Percentiles rank a stretch among this genome's conserved stretches.
Conservation (phyloP, 2,797 vertebrate species). For the Alosa sapidissima region DNA sequence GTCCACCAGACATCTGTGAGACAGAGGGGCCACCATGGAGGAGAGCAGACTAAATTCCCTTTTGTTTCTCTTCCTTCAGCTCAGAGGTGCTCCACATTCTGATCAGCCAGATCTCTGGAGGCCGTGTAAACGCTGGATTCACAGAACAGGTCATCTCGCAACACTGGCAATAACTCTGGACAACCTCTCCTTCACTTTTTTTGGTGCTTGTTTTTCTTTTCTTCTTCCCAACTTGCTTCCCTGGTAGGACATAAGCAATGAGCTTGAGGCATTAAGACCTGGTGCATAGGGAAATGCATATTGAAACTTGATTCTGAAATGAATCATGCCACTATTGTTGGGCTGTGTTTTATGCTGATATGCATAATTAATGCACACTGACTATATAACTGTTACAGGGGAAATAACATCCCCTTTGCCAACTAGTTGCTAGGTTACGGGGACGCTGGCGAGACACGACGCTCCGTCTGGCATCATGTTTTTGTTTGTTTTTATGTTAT, state of each 20-base stretch:
- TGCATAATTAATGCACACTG: constrained; percentile 12
- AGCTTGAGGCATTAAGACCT: neutral
- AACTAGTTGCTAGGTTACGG: no score
- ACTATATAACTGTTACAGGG: neutral
- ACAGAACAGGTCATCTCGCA: neutral
- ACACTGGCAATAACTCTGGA: neutral
- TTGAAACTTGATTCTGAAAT: neutral
- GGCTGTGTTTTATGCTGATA: neutral
- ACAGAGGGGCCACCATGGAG: constrained; percentile 16
- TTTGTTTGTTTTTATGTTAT: no score
- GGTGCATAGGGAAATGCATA: neutral
- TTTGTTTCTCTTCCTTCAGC: constrained; percentile 33
- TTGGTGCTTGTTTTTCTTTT: neutral
- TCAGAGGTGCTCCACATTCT: constrained; percentile 39
- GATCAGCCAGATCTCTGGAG: constrained; percentile 20
- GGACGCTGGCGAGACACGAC: no score
- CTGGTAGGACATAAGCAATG: neutral
- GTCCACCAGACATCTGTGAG: neutral
- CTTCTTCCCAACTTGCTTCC: neutral
- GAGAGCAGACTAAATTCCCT: constrained; percentile 37
- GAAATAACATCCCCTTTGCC: neutral
- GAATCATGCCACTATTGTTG: neutral
- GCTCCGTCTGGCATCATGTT: no score
- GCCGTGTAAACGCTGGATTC: neutral
- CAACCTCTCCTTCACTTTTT: neutral